phyloP scores from a whole-genome alignment of 2,797 vertebrate genomes.

The Spea hammondii region DNA sequence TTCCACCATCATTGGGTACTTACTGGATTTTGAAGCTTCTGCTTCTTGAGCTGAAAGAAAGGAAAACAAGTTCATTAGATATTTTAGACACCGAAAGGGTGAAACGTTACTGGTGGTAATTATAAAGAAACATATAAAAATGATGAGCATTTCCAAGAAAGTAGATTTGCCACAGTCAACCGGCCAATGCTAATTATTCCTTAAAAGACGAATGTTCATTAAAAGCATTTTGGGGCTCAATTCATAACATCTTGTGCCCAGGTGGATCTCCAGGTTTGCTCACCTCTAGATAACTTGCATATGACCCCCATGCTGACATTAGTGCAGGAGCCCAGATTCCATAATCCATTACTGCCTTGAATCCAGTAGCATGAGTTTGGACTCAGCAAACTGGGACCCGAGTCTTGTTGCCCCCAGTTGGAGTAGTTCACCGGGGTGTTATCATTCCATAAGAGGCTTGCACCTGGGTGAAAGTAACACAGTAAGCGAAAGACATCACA shows the following conservation, averaged over 20 bases:
- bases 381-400: constrained; percentile 86
- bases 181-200: too few species aligned
- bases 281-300: constrained; percentile 88
- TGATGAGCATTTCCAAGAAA: not conserved
- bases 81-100: too few species aligned
- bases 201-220: too few species aligned
- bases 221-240: too few species aligned
- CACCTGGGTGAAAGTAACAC: constrained; percentile 65
- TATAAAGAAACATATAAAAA: not conserved
- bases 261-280: not conserved
- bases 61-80: not conserved
- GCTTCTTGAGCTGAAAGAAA: constrained; percentile 17
- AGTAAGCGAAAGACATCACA: not conserved
- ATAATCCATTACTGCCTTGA: constrained; percentile 87
- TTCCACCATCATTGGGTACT: not conserved
- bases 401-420: constrained; percentile 88
- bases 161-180: not conserved
- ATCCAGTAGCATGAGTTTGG: constrained; percentile 97
- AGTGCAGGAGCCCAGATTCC: constrained; percentile 86
- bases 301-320: constrained; percentile 91
- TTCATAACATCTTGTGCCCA: too few species aligned
- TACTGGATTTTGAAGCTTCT: constrained; percentile 28
- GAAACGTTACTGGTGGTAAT: too few species aligned
- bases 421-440: constrained; percentile 80
- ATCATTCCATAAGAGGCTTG: constrained; percentile 85